Percentiles rank a stretch among this genome's conserved stretches.
phyloP scores from a whole-genome alignment of 37 sponge, comb jelly and placozoan species.

The Aplysina aerophoba region DNA sequence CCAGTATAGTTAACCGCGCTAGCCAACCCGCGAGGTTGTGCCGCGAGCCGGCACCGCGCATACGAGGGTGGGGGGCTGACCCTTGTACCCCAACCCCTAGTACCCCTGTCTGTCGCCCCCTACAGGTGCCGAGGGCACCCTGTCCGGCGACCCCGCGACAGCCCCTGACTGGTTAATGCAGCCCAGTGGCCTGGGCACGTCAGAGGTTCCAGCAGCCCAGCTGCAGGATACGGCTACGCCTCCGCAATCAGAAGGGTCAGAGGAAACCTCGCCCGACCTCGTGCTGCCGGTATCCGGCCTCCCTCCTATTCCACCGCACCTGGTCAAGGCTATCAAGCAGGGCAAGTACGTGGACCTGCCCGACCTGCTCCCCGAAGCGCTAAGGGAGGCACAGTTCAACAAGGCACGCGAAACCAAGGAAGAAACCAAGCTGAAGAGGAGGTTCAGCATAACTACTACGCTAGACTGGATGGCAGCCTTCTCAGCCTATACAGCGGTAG shows the following conservation, averaged over 20 bases:
- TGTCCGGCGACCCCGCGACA: slow-evolving; percentile 8
- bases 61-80: too few relatives aligned
- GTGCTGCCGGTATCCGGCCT: background rate
- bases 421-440: background rate
- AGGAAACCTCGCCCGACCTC: background rate
- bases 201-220: background rate
- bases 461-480: slow-evolving; percentile 19
- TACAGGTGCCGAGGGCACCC: too few relatives aligned
- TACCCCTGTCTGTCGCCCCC: too few relatives aligned
- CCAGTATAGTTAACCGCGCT: too few relatives aligned
- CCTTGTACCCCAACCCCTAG: too few relatives aligned
- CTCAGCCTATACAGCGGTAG: slow-evolving; percentile 6
- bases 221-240: background rate
- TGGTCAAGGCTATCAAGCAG: slow-evolving; percentile 15
- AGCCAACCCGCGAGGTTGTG: too few relatives aligned
- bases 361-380: slow-evolving; percentile 30
- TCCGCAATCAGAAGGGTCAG: background rate
- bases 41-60: too few relatives aligned
- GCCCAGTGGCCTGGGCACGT: too few relatives aligned
- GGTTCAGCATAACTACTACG: background rate
- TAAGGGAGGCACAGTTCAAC: background rate
- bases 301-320: slow-evolving; percentile 5
- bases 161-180: background rate
- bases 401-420: slow-evolving; percentile 6
- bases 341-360: slow-evolving; percentile 17